A percentile compares a stretch with the other conserved stretches of the same genome.
Evolutionary conservation across 2,113 vertebrate species (phyloP).

Genomic region (Lepus timidus): DNA sequence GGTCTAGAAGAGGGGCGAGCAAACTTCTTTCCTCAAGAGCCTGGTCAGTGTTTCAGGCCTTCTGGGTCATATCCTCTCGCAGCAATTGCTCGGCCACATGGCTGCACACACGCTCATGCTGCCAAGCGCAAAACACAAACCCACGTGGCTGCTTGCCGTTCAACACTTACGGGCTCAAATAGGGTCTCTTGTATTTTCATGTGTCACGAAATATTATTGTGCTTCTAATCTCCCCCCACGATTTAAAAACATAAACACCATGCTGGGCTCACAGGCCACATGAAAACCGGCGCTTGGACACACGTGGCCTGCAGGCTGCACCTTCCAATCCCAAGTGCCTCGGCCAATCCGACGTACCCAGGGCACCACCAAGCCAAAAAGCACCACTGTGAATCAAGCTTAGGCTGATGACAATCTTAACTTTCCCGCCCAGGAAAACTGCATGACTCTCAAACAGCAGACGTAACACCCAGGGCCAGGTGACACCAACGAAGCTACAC

Average conservation of each 20-base stretch:
- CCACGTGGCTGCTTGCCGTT: neutral
- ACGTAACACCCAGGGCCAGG: neutral
- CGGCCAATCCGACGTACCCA: neutral
- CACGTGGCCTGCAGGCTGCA: neutral
- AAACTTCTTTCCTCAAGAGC: neutral
- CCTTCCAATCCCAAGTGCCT: neutral
- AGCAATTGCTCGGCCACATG: neutral
- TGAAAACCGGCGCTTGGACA: neutral
- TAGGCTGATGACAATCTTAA: neutral
- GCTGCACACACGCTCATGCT: rapidly evolving
- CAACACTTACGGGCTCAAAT: neutral
- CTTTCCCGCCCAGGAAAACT: neutral
- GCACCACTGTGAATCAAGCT: neutral
- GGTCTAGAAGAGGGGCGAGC: neutral
- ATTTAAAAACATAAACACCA: slow-evolving; percentile 21
- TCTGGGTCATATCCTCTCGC: rapidly evolving
- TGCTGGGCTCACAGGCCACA: neutral
- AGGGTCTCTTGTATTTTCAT: neutral
- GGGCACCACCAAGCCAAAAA: neutral
- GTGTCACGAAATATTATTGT: neutral
- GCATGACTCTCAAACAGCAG: neutral
- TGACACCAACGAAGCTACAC: neutral
- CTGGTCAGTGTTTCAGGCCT: neutral
- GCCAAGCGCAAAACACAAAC: neutral
- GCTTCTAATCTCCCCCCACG: neutral